Evolutionary conservation across 2,797 vertebrate species (phyloP).

Genomic region (Thripadectes ignobilis): DNA sequence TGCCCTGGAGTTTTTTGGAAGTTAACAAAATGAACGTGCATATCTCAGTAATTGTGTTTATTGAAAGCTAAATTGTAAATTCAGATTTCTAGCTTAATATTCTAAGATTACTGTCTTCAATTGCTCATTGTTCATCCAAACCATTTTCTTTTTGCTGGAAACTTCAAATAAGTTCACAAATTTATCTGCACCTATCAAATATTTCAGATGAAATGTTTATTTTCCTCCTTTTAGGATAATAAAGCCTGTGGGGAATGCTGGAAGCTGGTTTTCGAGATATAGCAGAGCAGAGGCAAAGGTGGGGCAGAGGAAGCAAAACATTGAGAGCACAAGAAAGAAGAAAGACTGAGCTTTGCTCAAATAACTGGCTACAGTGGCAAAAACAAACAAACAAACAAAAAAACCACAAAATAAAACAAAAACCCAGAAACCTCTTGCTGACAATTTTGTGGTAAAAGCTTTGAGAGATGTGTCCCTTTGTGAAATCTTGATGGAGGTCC

Average conservation of each 20-base stretch:
- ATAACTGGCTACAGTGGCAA: conserved; percentile 47
- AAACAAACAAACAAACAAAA: not conserved
- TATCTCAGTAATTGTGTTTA: conserved; percentile 41
- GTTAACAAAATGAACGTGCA: conserved; percentile 36
- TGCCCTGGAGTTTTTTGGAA: not conserved
- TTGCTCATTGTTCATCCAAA: conserved; percentile 27
- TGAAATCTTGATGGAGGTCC: not conserved
- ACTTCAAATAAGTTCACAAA: not conserved
- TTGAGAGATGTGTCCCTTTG: conserved; percentile 1
- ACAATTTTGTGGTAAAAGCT: conserved; percentile 43
- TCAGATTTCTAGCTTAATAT: conserved; percentile 25
- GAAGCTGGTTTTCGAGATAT: not conserved
- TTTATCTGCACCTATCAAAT: not conserved
- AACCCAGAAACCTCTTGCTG: not conserved
- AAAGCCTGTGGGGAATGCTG: not conserved
- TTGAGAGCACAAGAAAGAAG: not conserved
- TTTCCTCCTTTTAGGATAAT: conserved; percentile 31
- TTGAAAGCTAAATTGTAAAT: conserved; percentile 1
- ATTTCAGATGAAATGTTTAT: not conserved
- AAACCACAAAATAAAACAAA: too few species aligned
- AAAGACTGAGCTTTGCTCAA: not conserved
- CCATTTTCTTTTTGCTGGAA: conserved; percentile 17
- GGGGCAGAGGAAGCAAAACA: not conserved
- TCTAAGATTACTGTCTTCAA: not conserved
- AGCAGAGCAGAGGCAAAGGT: not conserved